phyloP scores from a whole-genome alignment of 2,113 vertebrate species.

The Sander lucioperca region DNA sequence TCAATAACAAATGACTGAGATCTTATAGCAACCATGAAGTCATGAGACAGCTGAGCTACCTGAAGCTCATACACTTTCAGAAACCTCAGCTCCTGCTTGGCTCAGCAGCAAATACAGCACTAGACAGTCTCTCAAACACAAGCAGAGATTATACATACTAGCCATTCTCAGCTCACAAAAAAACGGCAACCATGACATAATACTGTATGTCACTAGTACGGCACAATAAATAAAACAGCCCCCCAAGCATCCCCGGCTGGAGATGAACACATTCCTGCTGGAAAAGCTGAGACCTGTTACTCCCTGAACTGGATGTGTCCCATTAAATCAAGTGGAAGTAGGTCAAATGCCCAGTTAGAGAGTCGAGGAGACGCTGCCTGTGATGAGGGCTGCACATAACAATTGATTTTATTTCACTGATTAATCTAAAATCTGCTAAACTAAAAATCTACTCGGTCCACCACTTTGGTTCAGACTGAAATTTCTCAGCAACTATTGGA shows the following conservation, averaged over 20 bases:
- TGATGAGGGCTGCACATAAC: constrained; percentile 8
- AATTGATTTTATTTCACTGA: constrained; percentile 1
- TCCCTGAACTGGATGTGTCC: constrained; percentile 61
- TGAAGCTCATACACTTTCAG: constrained; percentile 13
- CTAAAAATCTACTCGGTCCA: too few relatives aligned
- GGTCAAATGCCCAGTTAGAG: constrained; percentile 60
- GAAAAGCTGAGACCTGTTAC: constrained; percentile 30
- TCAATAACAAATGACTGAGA: constrained; percentile 11
- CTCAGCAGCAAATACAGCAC: neutral
- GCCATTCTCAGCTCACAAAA: neutral
- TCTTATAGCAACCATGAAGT: neutral
- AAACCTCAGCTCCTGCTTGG: neutral
- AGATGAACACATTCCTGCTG: constrained; percentile 36
- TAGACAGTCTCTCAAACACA: neutral
- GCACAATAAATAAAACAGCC: neutral
- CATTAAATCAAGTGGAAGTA: constrained; percentile 69
- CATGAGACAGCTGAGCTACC: constrained; percentile 4
- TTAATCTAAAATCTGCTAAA: neutral
- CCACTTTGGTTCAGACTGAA: neutral
- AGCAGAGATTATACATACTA: neutral
- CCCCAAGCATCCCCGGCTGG: neutral
- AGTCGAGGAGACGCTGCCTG: constrained; percentile 1
- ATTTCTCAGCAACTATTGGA: neutral
- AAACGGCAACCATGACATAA: neutral
- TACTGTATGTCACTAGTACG: neutral